Conservation (phyloP, 2,888 invertebrate species). For the Sinhomidia bicolor region DNA sequence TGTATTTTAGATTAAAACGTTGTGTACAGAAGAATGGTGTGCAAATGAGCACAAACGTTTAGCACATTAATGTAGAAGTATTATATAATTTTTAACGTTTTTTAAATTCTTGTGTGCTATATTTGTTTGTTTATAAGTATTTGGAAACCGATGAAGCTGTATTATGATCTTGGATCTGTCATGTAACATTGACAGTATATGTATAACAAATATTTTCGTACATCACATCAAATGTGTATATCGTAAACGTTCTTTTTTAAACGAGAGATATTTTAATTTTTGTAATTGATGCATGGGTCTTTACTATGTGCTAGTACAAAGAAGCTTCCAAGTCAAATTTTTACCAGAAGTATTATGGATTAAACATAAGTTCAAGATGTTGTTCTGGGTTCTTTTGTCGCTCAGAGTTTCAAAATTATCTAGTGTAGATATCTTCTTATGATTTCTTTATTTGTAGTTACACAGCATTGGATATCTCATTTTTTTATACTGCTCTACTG, state of each 20-base stretch:
- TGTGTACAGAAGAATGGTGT: too few species aligned
- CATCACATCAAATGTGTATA: background rate
- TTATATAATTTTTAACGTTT: background rate
- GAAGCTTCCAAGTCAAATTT: background rate
- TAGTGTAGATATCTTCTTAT: background rate
- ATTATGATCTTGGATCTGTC: too few species aligned
- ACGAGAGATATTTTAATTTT: background rate
- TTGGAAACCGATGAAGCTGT: too few species aligned
- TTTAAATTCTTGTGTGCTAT: background rate
- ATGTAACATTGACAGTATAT: too few species aligned
- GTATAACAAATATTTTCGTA: background rate
- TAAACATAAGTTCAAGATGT: background rate
- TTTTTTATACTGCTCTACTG: too few species aligned
- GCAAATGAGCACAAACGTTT: too few species aligned
- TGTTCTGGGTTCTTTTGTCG: background rate
- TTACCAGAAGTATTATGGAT: background rate
- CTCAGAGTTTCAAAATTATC: background rate
- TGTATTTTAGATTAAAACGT: too few species aligned
- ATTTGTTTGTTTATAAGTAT: background rate
- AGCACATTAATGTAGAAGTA: too few species aligned
- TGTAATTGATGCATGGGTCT: background rate
- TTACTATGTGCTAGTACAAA: background rate
- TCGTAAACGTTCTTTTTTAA: background rate
- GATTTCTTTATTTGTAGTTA: background rate
- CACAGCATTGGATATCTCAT: too few species aligned